Percentiles rank a stretch among this genome's conserved stretches.
These are phyloP conservation scores for Eunapius fragilis DNA, from an alignment of 37 sponge, comb jelly and placozoan species.

Conservation along the genomic window DNA sequence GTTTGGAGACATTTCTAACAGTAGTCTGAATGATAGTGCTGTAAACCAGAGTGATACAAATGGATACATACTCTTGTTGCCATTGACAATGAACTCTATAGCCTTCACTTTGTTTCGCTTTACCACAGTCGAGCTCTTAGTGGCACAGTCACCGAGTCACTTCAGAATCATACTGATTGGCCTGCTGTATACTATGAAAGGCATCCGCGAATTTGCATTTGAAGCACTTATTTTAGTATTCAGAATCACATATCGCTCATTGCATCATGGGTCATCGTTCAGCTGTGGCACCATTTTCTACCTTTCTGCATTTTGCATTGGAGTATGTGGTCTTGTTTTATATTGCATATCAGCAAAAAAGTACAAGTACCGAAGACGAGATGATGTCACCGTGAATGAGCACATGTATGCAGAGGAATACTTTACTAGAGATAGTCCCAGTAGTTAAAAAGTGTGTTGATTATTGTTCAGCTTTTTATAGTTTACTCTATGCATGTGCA, in stretches of 20 bases:
- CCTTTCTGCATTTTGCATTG: background rate
- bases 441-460: background rate
- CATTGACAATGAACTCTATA: background rate
- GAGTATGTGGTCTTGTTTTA: background rate
- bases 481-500: too few species aligned
- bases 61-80: background rate
- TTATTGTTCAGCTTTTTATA: too few species aligned
- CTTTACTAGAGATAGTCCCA: background rate
- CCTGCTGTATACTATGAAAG: background rate
- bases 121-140: background rate
- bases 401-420: background rate
- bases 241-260: background rate
- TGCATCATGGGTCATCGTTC: background rate
- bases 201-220: background rate
- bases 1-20: background rate
- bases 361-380: background rate
- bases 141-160: background rate
- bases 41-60: background rate
- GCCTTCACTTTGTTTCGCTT: background rate
- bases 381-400: background rate
- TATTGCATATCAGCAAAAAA: background rate
- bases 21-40: background rate
- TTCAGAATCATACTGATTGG: background rate
- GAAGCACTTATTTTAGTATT: background rate
- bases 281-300: background rate